Base-by-base conservation (phyloP, 2,888 invertebrate species). In the Nyleta sp. region DNA sequence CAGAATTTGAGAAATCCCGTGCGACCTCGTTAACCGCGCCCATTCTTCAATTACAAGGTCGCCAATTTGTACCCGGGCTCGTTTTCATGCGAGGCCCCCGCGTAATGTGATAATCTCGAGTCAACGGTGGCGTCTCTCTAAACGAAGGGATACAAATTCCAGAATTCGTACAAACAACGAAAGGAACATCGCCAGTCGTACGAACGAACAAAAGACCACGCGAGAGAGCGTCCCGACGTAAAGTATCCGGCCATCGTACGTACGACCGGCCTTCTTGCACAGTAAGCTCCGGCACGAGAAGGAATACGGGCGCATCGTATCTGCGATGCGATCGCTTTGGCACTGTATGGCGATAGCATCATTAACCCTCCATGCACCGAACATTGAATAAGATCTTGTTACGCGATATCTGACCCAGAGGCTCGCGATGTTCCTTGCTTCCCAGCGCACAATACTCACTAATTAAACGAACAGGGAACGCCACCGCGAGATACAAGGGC, bases 311-410 rank as follows among this genome's bases (percentile, higher is more conserved):
- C 84, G 76, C 85, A 84, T 84, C 80, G 84, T 88, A 90, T 89
- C 89, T 83, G 86, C 87, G 89, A 88, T 90, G 88, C 89, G 86
- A 90, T 90, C 90, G 87, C 87, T 89, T 90, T 90, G 89, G 90
- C 90, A 90, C 90, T 89, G 90, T 86, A 86, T 85, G 86, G 85
- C 90, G 90, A 90, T 90, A 90, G 90, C 88, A 90, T 90, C 90
- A 88, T 90, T 89, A 90, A 89, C 89, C 90, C 89, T 86, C 84
- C 70, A 62, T 80, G 76, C 80, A 78, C 79, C 82, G 83, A 85
- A 87, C 87, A 84, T 85, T 84, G 88, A 88, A 88, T 87, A 86
- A 90, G 90, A 90, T 90, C 90, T 90, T 90, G 90, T 89, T 89
- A 88, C 87, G 86, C 87, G 90, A 90, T 90, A 90, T 84, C 71